Evolutionary conservation across 53 echinoderm and acorn worm genomes (phyloP), one percentile per base, ranked within the genome.

Genomic region (Crossaster papposus): DNA sequence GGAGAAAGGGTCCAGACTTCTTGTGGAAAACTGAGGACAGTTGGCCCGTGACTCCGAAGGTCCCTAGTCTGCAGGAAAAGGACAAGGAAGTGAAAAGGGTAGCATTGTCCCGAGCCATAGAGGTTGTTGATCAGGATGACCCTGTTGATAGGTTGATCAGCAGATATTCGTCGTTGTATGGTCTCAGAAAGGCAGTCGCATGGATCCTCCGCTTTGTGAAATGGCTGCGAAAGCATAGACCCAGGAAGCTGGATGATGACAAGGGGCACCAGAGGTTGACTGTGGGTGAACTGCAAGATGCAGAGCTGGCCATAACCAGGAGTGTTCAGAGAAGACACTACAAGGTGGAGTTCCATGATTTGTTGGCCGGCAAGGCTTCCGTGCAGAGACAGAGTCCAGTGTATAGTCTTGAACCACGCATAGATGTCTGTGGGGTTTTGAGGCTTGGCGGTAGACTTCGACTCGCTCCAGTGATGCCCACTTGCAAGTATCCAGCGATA

Each of bases 1-100:
- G 93, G 90, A 30, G 26, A 62, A 10, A 80, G 62, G 85, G 93
- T 31, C 90, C 90, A 50, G 72, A 85, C 26, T 90, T 90, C 71
- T 72, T 78, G 17, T 82, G 83, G 92, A 12, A 33, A 11, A 28
- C 31, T 35, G 82, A 81, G 30, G 24, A 32, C 26, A 36, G 76
- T 30, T 92, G 77, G 92, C 81, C 91, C 14, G 17, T 35, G n/a
- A 11, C 35, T 7, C 44, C 75, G 33, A 32, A 74, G 29, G 74
- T 53, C 31, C n/a, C 74, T 29, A 20, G 62, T 30, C 50, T 70
- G 23, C 24, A 36, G n/a, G 54, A 77, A 18, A 9, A 24, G 33
- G 88, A 88, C 44, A 74, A 53, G 33, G 55, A 86, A 86, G 34
- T 86, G 22, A 86, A 73, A 53, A 72, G 54, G 14, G 54, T 14